Evolutionary conservation across 2,888 invertebrate genomes (phyloP), one percentile per base, ranked within the genome.

Genomic region (Erebia aethiops): DNA sequence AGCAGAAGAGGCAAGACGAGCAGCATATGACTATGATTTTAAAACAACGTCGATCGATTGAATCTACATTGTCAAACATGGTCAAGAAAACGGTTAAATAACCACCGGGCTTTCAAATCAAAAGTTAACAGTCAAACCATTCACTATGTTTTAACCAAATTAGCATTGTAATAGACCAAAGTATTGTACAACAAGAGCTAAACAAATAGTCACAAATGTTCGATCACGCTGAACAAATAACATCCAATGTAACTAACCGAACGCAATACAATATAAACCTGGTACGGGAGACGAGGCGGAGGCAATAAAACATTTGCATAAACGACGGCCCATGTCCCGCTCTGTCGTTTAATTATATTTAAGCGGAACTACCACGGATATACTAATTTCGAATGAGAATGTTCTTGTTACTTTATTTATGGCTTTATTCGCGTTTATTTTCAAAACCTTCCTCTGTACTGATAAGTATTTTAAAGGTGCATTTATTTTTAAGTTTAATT

Each of bases 291-390:
- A 79, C 76, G 71, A 71, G 71, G 76, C 75, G 78, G 76, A 77
- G 77, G 77, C 79, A 74, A 83, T 86, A 85, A 87, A 85, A 69
- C 82, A 87, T 88, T 86, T 84, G 85, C 87, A 87, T 87, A 86
- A 82, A 78, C 79, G 83, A 84, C 83, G 80, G 81, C 78, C 74
- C 77, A 78, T 73, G 75, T 78, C 80, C 79, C 79, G 77, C 76
- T 76, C 77, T 81, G 73, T 76, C 72, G 67, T 76, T 81, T 84
- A 83, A 86, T 84, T 84, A 84, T 77, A 80, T 83, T 77, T 81
- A 76, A 76, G 75, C 74, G 73, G 72, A 76, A 74, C 73, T 73
- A 75, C 72, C 69, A 69, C 49, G 71, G 65, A 76, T 71, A 71
- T 75, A 75, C 77, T 74, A 75, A 77, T 77, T 76, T 72, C 52